Evolutionary conservation across 2,797 vertebrate genomes (phyloP), one percentile per base, ranked within the genome.

Genomic region (Leptatherina wallacei): DNA sequence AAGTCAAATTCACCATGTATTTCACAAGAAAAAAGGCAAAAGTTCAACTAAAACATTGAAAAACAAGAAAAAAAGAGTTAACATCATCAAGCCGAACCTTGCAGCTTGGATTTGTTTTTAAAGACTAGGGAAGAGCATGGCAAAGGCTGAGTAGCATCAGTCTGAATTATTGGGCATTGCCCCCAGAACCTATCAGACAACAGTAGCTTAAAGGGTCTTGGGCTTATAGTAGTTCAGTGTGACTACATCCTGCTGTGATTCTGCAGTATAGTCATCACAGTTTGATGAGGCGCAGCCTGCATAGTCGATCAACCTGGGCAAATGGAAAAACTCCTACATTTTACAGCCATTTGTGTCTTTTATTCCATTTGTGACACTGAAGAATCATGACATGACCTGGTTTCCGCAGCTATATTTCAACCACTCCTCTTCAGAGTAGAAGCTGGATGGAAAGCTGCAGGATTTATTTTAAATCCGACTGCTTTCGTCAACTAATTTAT

Each of bases 371-470:
- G n/a, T 62, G 40, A 55, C 16, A 67, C 1, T 27, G 29, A 38
- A 75, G 16, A 42, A 5, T 42, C 1, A 18, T 3, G 14, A 42
- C 10, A 18, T 42, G 40, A 66, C 36, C 27, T 65, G 42, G 42
- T 44, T 16, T 58, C 3, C 58, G 29, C 22, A 52, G 42, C 9
- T 33, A 13, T 65, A 30, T 69, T 30, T 38, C 22, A 42, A 14
- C 27, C 5, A 61, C 33, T 67, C 3, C 60, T 65, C 60, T 38
- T 65, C 8, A 30, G 49, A 33, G 18, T 35, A 55, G 20, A 63
- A 20, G 14, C 24, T 61, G 56, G 49, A 22, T 51, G 42, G 42
- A 47, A 47, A 47, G n/a, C 18, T 47, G 42, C 18, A 47, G 18
- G 42, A 47, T 47, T 47, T 8, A 20, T 47, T 47, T 47, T 20